A percentile compares a stretch with the other conserved stretches of the same genome.
Conservation (phyloP, 2,888 invertebrate species). For the Ectropis crepuscularia region DNA sequence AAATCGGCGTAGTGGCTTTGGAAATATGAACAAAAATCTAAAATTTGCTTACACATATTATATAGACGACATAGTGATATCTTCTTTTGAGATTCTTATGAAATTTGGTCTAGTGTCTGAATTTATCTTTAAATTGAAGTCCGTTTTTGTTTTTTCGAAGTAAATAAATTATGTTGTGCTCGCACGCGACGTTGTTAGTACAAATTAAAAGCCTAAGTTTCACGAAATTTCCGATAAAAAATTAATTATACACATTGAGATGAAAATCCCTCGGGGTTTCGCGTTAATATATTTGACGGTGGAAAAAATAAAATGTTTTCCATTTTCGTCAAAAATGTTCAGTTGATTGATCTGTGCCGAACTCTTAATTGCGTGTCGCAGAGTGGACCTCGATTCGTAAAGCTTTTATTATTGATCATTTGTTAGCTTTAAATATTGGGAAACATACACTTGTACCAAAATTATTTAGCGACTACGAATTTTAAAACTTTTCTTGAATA, state of each 20-base stretch:
- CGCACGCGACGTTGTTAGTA: not conserved
- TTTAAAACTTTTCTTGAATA: too few relatives aligned
- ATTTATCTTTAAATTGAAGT: too few relatives aligned
- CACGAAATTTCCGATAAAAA: conserved; percentile 4
- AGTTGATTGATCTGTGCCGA: conserved; percentile 20
- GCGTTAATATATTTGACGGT: conserved; percentile 9
- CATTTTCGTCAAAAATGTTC: conserved; percentile 21
- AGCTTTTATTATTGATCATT: conserved; percentile 17
- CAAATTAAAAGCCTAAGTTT: not conserved
- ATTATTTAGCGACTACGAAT: too few relatives aligned
- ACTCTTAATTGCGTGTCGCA: conserved; percentile 12
- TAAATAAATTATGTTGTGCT: too few relatives aligned
- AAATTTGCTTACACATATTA: too few relatives aligned
- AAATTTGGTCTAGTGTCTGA: too few relatives aligned
- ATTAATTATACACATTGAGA: conserved; percentile 4
- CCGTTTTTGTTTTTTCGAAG: too few relatives aligned
- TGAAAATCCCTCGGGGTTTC: conserved; percentile 8
- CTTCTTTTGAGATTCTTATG: too few relatives aligned
- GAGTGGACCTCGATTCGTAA: conserved; percentile 5
- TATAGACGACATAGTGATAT: too few relatives aligned
- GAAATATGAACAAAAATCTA: too few relatives aligned
- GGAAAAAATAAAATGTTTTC: conserved; percentile 24
- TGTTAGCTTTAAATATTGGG: conserved; percentile 1
- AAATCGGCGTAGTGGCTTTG: too few relatives aligned
- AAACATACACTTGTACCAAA: too few relatives aligned